Evolutionary conservation across 2,113 vertebrate species (phyloP), one percentile per base, ranked within the genome.

Genomic region (Thinocorus orbignyianus): DNA sequence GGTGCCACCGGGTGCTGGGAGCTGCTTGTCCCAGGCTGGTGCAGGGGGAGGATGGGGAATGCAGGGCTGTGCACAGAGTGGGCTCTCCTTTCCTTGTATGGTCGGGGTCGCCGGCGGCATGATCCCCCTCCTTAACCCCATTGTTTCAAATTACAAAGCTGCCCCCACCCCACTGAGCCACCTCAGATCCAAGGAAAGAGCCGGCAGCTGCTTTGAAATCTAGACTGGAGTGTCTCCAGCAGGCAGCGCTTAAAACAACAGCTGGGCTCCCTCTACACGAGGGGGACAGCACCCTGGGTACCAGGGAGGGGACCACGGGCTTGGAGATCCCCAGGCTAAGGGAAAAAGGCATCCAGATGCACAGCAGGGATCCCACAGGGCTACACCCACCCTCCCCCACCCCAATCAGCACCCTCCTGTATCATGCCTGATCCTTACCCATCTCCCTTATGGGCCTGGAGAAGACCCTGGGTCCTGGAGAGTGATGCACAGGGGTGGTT

Each of bases 61-160:
- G 62, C 22, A 11, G 37, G 46, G 69, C 78, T 42, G 23, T 41
- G 64, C 54, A 48, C 1, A 11, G 51, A 64, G 41, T 51, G 31
- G 49, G 54, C 90, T 82, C 46, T 37, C 65, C 51, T 91, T 92
- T 60, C 86, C 86, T 90, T 87, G 54, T 87, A 95, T n/a, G 69
- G 88, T 89, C 6, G 3, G 78, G 39, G 49, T 41, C 0, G 44
- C 69, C 1, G 0, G 72, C 9, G 0, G 89, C 95, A 52, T 73
- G 28, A 46, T 61, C n/a, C n/a, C 20, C 6, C 35, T 81, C 28
- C 14, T 61, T 61, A 95, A 92, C 85, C 86, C 92, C 78, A 71
- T 92, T 97, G 97, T 93, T 97, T 97, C 92, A 66, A 81, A 86
- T 97, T 97, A 94, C 95, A 97, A 97, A 95, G 91, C 95, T 80